Conservation (phyloP, 2,797 vertebrate species). For the Pipistrellus pipistrellus region DNA sequence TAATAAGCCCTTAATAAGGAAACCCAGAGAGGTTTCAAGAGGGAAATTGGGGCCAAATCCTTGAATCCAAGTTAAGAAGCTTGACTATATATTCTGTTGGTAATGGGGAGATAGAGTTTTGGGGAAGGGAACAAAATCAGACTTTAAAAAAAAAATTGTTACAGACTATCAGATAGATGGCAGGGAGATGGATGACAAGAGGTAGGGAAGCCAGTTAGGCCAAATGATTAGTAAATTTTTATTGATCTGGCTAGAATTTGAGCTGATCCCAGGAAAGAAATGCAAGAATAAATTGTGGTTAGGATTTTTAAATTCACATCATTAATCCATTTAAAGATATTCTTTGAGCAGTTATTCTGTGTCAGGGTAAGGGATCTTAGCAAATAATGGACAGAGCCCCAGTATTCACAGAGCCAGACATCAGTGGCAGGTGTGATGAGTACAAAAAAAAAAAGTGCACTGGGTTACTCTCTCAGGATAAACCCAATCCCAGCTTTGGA, state of each 20-base stretch:
- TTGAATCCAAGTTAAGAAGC: conserved; percentile 23
- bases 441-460: not conserved
- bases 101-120: conserved; percentile 38
- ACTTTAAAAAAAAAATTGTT: not conserved
- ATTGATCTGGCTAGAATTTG: conserved; percentile 46
- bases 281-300: conserved; percentile 43
- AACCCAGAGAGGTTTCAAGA: conserved; percentile 21
- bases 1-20: conserved; percentile 50
- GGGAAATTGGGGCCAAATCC: not conserved
- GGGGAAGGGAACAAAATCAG: not conserved
- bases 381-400: not conserved
- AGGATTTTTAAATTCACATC: not conserved
- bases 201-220: not conserved
- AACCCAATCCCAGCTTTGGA: conserved; percentile 1
- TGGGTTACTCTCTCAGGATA: not conserved
- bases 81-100: conserved; percentile 39
- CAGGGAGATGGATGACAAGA: not conserved
- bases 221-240: conserved; percentile 25
- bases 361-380: not conserved
- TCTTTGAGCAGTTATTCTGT: conserved; percentile 17
- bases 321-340: conserved; percentile 31
- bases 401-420: not conserved
- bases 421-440: not conserved
- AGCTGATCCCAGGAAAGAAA: conserved; percentile 35
- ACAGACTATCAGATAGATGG: not conserved